Evolutionary conservation across 2,113 vertebrate genomes (phyloP).

Genomic region (Vidua macroura): DNA sequence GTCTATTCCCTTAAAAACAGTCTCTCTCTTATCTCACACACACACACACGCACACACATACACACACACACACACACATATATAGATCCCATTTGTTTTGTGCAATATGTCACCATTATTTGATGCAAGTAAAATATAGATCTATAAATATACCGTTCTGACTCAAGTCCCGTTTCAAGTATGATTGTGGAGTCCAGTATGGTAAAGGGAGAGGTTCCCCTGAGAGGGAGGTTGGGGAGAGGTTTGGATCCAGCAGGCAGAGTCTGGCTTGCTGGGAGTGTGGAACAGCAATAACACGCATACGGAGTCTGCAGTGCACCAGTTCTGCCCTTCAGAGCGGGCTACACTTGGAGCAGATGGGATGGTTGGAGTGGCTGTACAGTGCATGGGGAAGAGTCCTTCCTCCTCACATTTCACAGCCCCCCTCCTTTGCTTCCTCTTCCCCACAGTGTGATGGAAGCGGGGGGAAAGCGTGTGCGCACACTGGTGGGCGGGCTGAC

Average conservation of each 20-base stretch:
- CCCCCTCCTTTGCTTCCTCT: background rate
- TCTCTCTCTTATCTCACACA: background rate
- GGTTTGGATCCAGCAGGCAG: slow-evolving; percentile 53
- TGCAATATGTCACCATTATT: slow-evolving; percentile 64
- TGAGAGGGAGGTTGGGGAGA: slow-evolving; percentile 47
- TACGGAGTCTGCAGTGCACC: slow-evolving; percentile 9
- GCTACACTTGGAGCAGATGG: background rate
- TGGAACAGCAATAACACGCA: slow-evolving; percentile 30
- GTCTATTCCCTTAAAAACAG: slow-evolving; percentile 5
- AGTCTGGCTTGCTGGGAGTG: slow-evolving; percentile 37
- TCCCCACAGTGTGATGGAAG: background rate
- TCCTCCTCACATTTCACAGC: background rate
- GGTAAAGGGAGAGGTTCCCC: slow-evolving; percentile 54
- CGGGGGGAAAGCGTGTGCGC: background rate
- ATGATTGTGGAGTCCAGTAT: slow-evolving; percentile 57
- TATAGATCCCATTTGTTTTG: slow-evolving; percentile 46
- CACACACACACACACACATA: background rate
- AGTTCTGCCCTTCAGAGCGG: slow-evolving; percentile 27
- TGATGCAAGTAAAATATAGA: slow-evolving; percentile 72
- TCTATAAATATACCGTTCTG: slow-evolving; percentile 66
- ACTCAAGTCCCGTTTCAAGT: slow-evolving; percentile 71
- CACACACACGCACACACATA: background rate
- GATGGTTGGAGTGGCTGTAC: background rate
- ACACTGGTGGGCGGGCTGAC: background rate
- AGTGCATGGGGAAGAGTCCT: slow-evolving; percentile 23